Conservation (phyloP, 23 tunicate species). For the Clavelina lepadiformis region DNA sequence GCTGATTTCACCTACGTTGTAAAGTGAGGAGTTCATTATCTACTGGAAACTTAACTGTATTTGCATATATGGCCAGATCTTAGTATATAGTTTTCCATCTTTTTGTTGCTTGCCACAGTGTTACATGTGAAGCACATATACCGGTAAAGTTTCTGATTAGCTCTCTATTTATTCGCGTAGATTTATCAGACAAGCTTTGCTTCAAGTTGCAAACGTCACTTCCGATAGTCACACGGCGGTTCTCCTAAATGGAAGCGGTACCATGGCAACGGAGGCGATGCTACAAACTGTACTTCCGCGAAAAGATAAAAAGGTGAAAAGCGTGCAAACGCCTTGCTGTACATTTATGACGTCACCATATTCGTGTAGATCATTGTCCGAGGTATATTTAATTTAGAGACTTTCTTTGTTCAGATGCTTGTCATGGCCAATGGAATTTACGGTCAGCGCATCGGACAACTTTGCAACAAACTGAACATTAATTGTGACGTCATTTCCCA, state of each 20-base stretch:
- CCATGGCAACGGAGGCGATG: slow-evolving; percentile 29
- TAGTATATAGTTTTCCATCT: too few species aligned
- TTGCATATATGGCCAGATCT: too few species aligned
- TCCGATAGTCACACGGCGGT: slow-evolving; percentile 6
- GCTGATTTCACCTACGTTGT: slow-evolving; percentile 47
- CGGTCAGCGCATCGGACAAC: slow-evolving; percentile 21
- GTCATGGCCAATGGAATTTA: slow-evolving; percentile 43
- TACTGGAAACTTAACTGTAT: too few species aligned
- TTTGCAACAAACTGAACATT: slow-evolving; percentile 9
- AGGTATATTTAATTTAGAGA: too few species aligned
- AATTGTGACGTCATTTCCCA: slow-evolving; percentile 9
- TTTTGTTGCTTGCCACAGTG: too few species aligned
- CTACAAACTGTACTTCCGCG: slow-evolving; percentile 2
- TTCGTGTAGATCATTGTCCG: too few species aligned
- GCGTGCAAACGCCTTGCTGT: too few species aligned
- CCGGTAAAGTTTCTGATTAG: too few species aligned
- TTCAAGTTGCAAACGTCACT: slow-evolving; percentile 15
- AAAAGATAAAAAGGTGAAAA: slow-evolving; percentile 15
- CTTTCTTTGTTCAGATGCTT: slow-evolving; percentile 31
- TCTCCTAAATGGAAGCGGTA: slow-evolving; percentile 35
- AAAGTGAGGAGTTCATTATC: too few species aligned
- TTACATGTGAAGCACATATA: too few species aligned
- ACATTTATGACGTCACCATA: too few species aligned
- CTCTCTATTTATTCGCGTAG: too few species aligned
- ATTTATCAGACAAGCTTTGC: slow-evolving; percentile 5